Evolutionary conservation across 2,113 vertebrate genomes (phyloP).

Genomic region (Garra rufa): DNA sequence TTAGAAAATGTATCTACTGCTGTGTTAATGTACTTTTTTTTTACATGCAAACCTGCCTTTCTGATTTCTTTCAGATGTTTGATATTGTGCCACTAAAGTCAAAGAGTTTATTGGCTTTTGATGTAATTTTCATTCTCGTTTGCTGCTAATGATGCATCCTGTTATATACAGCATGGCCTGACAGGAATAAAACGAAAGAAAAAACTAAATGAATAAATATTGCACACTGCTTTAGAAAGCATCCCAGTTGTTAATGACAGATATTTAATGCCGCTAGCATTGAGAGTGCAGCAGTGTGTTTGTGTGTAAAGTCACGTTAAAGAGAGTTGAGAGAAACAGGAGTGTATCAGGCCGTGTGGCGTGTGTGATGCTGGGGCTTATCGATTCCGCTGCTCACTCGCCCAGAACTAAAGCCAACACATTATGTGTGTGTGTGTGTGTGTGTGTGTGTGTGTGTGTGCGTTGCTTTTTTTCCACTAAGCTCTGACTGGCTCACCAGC

Average conservation of each 20-base stretch:
- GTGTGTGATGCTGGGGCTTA: constrained; percentile 44
- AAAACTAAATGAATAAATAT: neutral
- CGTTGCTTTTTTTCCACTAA: constrained; percentile 48
- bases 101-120: constrained; percentile 55
- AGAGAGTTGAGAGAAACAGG: constrained; percentile 37
- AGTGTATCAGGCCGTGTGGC: constrained; percentile 28
- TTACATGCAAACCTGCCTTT: neutral
- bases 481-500: constrained; percentile 35
- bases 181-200: neutral
- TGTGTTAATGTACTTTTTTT: neutral
- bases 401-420: constrained; percentile 53
- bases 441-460: constrained; percentile 15
- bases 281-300: constrained; percentile 16
- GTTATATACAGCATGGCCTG: constrained; percentile 15
- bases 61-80: constrained; percentile 11
- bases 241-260: constrained; percentile 16
- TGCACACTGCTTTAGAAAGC: constrained; percentile 8
- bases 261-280: constrained; percentile 24
- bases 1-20: neutral
- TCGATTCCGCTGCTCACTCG: constrained; percentile 54
- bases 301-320: constrained; percentile 42
- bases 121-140: constrained; percentile 50
- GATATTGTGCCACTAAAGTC: neutral
- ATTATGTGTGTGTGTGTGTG: constrained; percentile 35
- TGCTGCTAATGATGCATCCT: neutral